Base-by-base conservation (phyloP, 2,888 invertebrate species). In the Orthosia gothica region DNA sequence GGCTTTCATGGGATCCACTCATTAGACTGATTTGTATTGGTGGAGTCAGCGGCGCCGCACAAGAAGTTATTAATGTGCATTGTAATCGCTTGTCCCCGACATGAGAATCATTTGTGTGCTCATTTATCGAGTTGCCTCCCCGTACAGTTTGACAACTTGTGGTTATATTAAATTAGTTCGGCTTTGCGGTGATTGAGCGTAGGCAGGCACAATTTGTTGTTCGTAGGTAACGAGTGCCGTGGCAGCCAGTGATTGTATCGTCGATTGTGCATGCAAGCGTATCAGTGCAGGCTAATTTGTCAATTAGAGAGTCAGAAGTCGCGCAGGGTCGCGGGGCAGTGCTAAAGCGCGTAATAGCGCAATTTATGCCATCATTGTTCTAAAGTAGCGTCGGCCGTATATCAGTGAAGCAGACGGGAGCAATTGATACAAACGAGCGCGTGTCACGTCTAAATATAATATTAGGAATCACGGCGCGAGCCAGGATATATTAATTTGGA, bases 361-460 rank as follows among this genome's bases (percentile, higher is more conserved):
- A 96, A 96, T 96, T 95, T 95, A 93, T 95, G 92, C 93, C 94
- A 93, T 96, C 94, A 96, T 96, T 96, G 96, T 96, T 96, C 94
- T 95, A 96, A 96, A 96, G 96, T 96, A 96, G 95, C 93, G 94
- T 94, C 93, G 93, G 93, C 94, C 95, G 95, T 96, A 95, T 94
- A 96, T 96, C 96, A 96, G 95, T 89, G 92, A 90, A 91, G 94
- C 94, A 96, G 96, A 96, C 96, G 94, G 93, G 93, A 91, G 92
- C 96, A 96, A 96, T 96, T 96, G 96, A 95, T 95, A 96, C 95
- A 96, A 96, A 96, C 95, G 96, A 96, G 96, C 95, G 93, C 93
- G 94, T 96, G 96, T 96, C 96, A 96, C 94, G 96, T 96, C 96
- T 96, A 96, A 96, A 96, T 96, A 96, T 96, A 96, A 96, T 96